A percentile compares a stretch with the other conserved stretches of the same genome.
phyloP scores from a whole-genome alignment of 1,140 invertebrate genomes.

The Penaeus vannamei region DNA sequence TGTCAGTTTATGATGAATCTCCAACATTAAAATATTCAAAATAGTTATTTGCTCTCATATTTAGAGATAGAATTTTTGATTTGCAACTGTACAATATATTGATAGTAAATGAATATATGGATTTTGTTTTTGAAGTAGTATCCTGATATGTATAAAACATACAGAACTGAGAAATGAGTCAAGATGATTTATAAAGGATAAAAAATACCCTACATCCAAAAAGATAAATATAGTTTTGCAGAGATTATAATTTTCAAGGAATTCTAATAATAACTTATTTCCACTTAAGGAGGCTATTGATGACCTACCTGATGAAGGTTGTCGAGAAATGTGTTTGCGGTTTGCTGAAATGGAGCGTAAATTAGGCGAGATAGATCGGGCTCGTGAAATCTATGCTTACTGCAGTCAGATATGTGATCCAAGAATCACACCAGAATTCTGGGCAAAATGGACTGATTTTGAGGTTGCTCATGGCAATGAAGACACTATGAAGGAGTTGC shows the following conservation, averaged over 20 bases:
- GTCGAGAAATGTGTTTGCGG: conserved; percentile 95
- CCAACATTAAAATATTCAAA: too few species aligned
- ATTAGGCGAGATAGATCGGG: conserved; percentile 97
- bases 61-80: too few species aligned
- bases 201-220: too few species aligned
- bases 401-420: conserved; percentile 99
- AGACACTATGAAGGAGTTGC: conserved; percentile 99
- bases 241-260: neutral
- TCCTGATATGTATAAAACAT: too few species aligned
- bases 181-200: too few species aligned
- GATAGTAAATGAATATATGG: too few species aligned
- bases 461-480: conserved; percentile 99
- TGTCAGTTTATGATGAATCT: too few species aligned
- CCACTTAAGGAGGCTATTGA: conserved; percentile 89
- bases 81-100: too few species aligned
- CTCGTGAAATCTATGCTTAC: conserved; percentile 96
- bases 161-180: too few species aligned
- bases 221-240: too few species aligned
- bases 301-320: conserved; percentile 88
- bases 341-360: conserved; percentile 99
- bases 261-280: neutral
- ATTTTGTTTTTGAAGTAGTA: too few species aligned
- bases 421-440: conserved; percentile 91
- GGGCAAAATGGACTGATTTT: conserved; percentile 99
- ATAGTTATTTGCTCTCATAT: too few species aligned